phyloP scores from a whole-genome alignment of 2,888 invertebrate genomes.

The Calliscelio sp. region DNA sequence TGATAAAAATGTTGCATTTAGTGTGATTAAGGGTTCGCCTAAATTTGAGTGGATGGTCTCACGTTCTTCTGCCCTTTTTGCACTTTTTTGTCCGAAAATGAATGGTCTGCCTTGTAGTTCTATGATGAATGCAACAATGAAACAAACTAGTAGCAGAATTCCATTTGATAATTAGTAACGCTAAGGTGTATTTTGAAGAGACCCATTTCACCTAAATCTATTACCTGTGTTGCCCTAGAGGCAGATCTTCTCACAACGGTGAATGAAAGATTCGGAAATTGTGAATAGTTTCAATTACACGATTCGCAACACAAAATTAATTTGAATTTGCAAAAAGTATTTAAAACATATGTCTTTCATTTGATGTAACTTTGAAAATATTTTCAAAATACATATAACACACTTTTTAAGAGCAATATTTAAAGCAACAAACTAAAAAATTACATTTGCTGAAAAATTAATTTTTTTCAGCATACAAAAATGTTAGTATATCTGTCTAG shows the following conservation, averaged over 20 bases:
- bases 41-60: slow-evolving; percentile 17
- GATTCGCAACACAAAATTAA: slow-evolving; percentile 26
- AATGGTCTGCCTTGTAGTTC: slow-evolving; percentile 9
- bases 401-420: too few relatives aligned
- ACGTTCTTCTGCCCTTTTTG: slow-evolving; percentile 10
- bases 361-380: too few relatives aligned
- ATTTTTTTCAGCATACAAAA: too few relatives aligned
- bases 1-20: not conserved
- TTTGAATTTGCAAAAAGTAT: too few relatives aligned
- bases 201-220: slow-evolving; percentile 55
- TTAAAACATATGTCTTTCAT: too few relatives aligned
- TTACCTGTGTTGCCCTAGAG: slow-evolving; percentile 45
- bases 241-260: slow-evolving; percentile 13
- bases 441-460: too few relatives aligned
- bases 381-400: too few relatives aligned
- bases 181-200: slow-evolving; percentile 47
- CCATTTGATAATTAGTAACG: slow-evolving; percentile 64
- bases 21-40: slow-evolving; percentile 17
- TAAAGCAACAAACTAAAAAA: too few relatives aligned
- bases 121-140: slow-evolving; percentile 22
- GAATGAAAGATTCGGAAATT: slow-evolving; percentile 37
- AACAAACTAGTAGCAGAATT: slow-evolving; percentile 60
- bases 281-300: slow-evolving; percentile 22
- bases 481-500: too few relatives aligned
- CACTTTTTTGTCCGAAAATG: slow-evolving; percentile 1